Evolutionary conservation across 2,113 vertebrate species (phyloP), one percentile per base, ranked within the genome.

Genomic region (Rhinoptilus africanus): DNA sequence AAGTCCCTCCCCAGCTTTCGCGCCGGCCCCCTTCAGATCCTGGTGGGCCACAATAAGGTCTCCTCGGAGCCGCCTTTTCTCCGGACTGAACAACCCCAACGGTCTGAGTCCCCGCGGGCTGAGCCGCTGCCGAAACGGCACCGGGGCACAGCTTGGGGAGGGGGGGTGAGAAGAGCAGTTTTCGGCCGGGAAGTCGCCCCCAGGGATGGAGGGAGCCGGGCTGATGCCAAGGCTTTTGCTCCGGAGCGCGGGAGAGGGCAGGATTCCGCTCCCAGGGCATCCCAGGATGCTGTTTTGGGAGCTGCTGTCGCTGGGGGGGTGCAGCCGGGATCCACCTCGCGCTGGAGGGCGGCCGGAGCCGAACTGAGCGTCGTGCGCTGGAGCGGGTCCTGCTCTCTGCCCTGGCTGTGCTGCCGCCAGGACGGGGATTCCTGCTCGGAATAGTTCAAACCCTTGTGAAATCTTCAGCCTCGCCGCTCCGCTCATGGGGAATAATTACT

Each of bases 111-210:
- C 50, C 37, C 3, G 0, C 2, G 8, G 60, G 32, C 10, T 20
- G 30, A 64, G 39, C 60, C 13, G 76, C 76, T 41, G 59, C 60
- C 2, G 0, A 22, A n/a, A 41, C 6, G 9, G 13, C 30, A 16
- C 30, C 8, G 1, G 48, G 48, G 23, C 4, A 4, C 28, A 8
- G 57, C 4, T 1, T 9, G 1, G 21, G 3, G 12, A 4, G 9
- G 2, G 12, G 5, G 9, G 21, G 22, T 5, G 22, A 34, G 37
- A 13, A 5, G 37, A 22, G 60, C 60, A 2, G 43, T 23, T 66
- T 43, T 64, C 0, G 7, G 50, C 20, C 7, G 24, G 32, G 32
- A n/a, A 8, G 37, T 14, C 2, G 1, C 50, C 39, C 39, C 32
- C 24, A 5, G 43, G 62, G 77, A 35, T 18, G 60, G 32, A 45